These are phyloP conservation scores for Drosophila atripex DNA, from an alignment of 2,888 invertebrate genomes.

Conservation along the genomic window DNA sequence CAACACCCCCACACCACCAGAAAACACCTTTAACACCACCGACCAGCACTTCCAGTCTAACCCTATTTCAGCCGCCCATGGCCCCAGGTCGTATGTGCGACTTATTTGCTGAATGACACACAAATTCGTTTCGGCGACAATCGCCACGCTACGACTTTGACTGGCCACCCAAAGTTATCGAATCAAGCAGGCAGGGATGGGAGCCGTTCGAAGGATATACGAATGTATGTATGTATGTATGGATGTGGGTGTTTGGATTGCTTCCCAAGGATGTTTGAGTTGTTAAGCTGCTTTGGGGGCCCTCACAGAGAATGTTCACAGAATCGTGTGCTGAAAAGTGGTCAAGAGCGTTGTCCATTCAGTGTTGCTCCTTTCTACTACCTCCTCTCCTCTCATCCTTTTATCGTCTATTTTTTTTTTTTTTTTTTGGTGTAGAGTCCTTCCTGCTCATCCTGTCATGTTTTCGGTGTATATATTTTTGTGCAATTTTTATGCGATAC, in stretches of 20 bases:
- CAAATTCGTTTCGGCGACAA: constrained; percentile 62
- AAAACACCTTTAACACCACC: background rate
- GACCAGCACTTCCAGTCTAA: background rate
- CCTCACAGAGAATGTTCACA: constrained; percentile 27
- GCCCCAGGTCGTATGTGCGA: constrained; percentile 20
- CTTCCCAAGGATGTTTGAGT: constrained; percentile 55
- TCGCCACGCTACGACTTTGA: constrained; percentile 16
- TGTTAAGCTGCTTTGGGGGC: constrained; percentile 68
- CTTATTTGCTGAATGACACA: constrained; percentile 69
- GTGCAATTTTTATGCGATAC: constrained; percentile 61
- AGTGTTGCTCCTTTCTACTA: constrained; percentile 17
- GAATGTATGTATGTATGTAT: too few relatives aligned
- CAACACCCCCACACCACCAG: constrained; percentile 15
- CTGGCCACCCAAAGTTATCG: constrained; percentile 46
- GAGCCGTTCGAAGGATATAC: background rate
- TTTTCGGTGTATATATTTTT: constrained; percentile 36
- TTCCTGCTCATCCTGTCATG: constrained; percentile 29
- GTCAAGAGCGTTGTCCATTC: constrained; percentile 59
- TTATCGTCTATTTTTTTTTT: background rate
- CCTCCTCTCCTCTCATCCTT: constrained; percentile 2
- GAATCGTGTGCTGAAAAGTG: constrained; percentile 50
- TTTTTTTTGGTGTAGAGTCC: constrained; percentile 4
- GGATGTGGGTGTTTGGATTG: constrained; percentile 1
- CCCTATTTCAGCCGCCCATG: background rate
- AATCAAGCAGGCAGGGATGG: constrained; percentile 22